Percentiles rank a stretch among this genome's conserved stretches.
phyloP scores from a whole-genome alignment of 2,888 invertebrate genomes.

The Trissoscelio sp. region DNA sequence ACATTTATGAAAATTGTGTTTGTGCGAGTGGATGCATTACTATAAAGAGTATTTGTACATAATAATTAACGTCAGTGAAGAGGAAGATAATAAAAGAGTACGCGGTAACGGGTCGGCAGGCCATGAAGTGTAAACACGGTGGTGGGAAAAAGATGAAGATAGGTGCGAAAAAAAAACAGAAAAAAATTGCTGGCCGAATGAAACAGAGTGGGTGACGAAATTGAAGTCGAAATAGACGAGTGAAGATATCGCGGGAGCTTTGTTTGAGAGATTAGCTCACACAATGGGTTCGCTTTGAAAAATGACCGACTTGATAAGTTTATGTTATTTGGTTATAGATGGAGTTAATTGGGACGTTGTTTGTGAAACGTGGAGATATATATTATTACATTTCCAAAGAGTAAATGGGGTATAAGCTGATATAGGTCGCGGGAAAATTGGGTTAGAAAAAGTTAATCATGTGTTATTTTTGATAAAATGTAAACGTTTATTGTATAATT shows the following conservation, averaged over 20 bases:
- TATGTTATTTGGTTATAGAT: background rate
- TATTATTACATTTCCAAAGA: too few species aligned
- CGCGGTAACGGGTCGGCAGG: constrained; percentile 5
- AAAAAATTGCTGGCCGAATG: constrained; percentile 8
- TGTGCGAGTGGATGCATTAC: too few species aligned
- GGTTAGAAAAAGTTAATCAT: background rate
- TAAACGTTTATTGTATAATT: too few species aligned
- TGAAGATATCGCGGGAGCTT: constrained; percentile 22
- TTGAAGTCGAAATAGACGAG: constrained; percentile 27
- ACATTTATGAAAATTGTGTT: too few species aligned
- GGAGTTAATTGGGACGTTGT: constrained; percentile 4
- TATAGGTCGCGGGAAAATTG: background rate
- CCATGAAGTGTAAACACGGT: constrained; percentile 1
- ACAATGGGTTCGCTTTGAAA: constrained; percentile 22
- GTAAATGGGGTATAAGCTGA: background rate
- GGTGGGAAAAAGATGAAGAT: constrained; percentile 38
- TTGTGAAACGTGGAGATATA: too few species aligned
- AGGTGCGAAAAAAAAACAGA: constrained; percentile 34
- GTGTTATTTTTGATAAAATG: background rate
- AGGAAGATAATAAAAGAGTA: too few species aligned
- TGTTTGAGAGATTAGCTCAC: constrained; percentile 11
- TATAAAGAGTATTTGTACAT: too few species aligned
- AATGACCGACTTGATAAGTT: background rate
- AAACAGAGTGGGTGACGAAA: constrained; percentile 48
- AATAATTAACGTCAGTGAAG: too few species aligned